Evolutionary conservation across 2,888 invertebrate genomes (phyloP).

Genomic region (Cantharis lateralis): DNA sequence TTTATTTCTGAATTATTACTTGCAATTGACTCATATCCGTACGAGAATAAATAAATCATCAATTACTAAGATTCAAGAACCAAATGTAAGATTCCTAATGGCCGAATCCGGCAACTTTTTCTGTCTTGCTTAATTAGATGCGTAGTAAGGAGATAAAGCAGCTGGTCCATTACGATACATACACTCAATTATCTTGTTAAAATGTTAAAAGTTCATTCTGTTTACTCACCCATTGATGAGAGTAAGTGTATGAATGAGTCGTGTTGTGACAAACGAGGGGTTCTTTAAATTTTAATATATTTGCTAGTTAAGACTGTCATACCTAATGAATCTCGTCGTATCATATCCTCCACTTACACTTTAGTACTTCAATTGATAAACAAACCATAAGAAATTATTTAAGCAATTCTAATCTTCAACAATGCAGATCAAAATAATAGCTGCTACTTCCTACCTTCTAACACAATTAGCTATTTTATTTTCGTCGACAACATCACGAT

Average conservation of each 20-base stretch:
- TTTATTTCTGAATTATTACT: not conserved
- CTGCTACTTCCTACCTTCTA: too few relatives aligned
- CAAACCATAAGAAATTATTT: not conserved
- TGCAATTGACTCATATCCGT: slow-evolving; percentile 4
- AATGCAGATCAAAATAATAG: not conserved
- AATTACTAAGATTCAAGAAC: not conserved
- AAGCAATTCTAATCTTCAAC: not conserved
- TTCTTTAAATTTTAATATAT: slow-evolving; percentile 23
- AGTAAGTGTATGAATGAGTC: slow-evolving; percentile 29
- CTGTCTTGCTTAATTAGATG: slow-evolving; percentile 17
- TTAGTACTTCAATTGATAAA: not conserved
- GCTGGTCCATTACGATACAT: slow-evolving; percentile 27
- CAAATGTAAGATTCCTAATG: slow-evolving; percentile 10
- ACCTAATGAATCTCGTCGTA: not conserved
- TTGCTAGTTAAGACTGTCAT: slow-evolving; percentile 23
- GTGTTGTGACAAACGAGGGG: slow-evolving; percentile 30
- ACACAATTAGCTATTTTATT: too few relatives aligned
- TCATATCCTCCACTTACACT: not conserved
- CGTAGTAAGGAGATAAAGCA: slow-evolving; percentile 18
- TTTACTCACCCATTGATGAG: slow-evolving; percentile 37
- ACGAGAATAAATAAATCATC: not conserved
- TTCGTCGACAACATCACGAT: not conserved
- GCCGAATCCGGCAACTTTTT: slow-evolving; percentile 21
- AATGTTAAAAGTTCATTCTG: slow-evolving; percentile 37
- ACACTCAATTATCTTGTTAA: slow-evolving; percentile 38